A percentile compares a stretch with the other conserved stretches of the same genome.
These are phyloP conservation scores for Virgularia gustaviana DNA, from an alignment of 92 coral and sea anemone genomes.

Conservation along the genomic window DNA sequence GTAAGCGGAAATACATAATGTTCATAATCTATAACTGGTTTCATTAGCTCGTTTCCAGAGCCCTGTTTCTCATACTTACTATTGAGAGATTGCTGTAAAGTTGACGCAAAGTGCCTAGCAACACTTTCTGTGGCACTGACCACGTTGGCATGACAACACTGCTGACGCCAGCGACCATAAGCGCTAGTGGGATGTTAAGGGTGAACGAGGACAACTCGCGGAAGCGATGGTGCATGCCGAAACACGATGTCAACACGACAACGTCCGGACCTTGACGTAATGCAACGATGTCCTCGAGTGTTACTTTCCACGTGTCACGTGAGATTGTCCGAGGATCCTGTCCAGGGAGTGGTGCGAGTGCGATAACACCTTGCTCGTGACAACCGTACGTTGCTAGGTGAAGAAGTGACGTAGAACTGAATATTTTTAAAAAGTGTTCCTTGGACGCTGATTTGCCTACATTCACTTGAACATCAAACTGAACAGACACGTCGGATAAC, in stretches of 20 bases:
- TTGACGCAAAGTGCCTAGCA: conserved; percentile 16
- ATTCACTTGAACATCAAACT: conserved; percentile 1
- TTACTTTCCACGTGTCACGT: conserved; percentile 20
- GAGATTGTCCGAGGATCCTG: conserved; percentile 16
- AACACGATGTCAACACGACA: conserved; percentile 23
- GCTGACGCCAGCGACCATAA: conserved; percentile 25
- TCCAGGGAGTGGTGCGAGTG: conserved; percentile 31
- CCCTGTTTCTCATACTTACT: conserved; percentile 32
- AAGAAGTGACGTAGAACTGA: conserved; percentile 5
- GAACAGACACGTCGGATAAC: conserved; percentile 12
- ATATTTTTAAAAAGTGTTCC: conserved; percentile 2
- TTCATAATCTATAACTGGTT: too few species aligned
- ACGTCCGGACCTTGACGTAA: conserved; percentile 30
- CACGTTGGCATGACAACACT: conserved; percentile 37
- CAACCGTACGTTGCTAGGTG: conserved; percentile 23
- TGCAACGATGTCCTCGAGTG: conserved; percentile 28
- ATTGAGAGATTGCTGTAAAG: conserved; percentile 23
- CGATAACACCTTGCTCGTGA: conserved; percentile 17
- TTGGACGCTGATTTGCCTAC: conserved; percentile 7
- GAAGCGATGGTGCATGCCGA: conserved; percentile 12
- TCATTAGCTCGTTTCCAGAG: too few species aligned
- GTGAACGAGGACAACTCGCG: not conserved
- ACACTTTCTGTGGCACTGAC: conserved; percentile 29
- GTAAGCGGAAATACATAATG: too few species aligned
- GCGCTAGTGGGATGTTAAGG: conserved; percentile 15